Evolutionary conservation across 2,888 invertebrate species (phyloP).

Genomic region (Calameuta pallipes): DNA sequence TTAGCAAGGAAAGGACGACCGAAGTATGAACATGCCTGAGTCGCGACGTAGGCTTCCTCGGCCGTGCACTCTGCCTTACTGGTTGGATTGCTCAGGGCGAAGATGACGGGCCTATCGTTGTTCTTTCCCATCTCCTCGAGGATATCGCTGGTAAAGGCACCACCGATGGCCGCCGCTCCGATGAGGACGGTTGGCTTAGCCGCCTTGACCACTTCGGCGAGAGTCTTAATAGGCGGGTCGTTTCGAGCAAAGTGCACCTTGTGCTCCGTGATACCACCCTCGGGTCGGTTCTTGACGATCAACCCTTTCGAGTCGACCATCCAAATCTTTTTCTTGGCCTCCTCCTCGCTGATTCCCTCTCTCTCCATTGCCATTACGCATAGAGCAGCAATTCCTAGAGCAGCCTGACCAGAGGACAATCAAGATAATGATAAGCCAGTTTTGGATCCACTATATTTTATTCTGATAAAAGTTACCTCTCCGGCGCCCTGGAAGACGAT

Average conservation of each 20-base stretch:
- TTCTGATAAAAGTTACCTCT: conserved; percentile 73
- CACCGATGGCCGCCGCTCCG: conserved; percentile 93
- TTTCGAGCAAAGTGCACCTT: conserved; percentile 86
- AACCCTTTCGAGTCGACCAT: conserved; percentile 97
- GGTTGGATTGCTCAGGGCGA: conserved; percentile 98
- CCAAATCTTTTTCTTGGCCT: conserved; percentile 88
- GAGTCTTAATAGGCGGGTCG: conserved; percentile 79
- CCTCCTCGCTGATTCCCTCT: conserved; percentile 81
- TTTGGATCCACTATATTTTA: too few species aligned
- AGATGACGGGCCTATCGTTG: conserved; percentile 91
- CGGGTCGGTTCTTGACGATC: conserved; percentile 87
- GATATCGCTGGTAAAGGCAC: conserved; percentile 92
- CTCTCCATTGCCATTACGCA: conserved; percentile 92
- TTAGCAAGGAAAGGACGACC: conserved; percentile 4
- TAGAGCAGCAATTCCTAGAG: conserved; percentile 92
- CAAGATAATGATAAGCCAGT: too few species aligned
- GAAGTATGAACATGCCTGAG: conserved; percentile 73
- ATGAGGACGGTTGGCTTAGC: conserved; percentile 92
- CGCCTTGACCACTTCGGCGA: conserved; percentile 82
- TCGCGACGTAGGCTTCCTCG: conserved; percentile 91
- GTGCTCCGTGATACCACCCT: conserved; percentile 83
- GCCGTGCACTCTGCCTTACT: conserved; percentile 99
- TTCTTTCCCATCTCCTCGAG: conserved; percentile 85
- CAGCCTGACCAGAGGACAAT: conserved; percentile 72
- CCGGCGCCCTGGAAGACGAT: conserved; percentile 98